Base-by-base conservation (phyloP, 2,113 vertebrate genomes). In the Dolichallabes microphthalmus region DNA sequence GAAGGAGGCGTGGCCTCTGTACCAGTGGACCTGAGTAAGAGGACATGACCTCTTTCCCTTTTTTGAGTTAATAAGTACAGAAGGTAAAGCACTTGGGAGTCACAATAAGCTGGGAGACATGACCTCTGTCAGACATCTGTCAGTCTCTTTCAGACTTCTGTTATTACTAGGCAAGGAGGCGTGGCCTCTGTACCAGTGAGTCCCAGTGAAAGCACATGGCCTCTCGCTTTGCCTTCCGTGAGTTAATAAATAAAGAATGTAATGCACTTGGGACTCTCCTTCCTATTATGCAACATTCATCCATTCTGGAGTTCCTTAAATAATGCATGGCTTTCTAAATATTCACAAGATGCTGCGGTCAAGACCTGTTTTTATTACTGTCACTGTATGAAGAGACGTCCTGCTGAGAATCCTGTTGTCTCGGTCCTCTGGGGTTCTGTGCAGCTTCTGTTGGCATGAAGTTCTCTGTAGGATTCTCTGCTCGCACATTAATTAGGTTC, bases 321-420 rank as follows among this genome's bases (percentile, higher is more conserved):
- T 90, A 89, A 92, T 91, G 88, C 7, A 91, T 88, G 64, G 80
- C 82, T 81, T 74, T 86, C 12, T 84, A 71, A 88, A 92, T 90
- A 87, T 92, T 86, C 55, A 81, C 66, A 55, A 80, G 19, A n/a
- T 82, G 22, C 30, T 79, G 55, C 55, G 7, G n/a, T 53, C 73
- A 53, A 53, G 27, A 19, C 15, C 53, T 55, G 50, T 35, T 77
- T 78, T 58, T 22, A 58, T 78, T 58, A 32, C 30, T 0, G 4
- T 79, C 55, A 60, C n/a, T 57, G 27, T 57, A 32, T 30, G 15
- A 76, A 53, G 22, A 75, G 45, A 53, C 73, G 6, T 75, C 50
- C 45, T 13, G 50, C 50, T 53, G 45, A 50, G 0, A 19, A 27
- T 30, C 52, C 52, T 30, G 13, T 57, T 58, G 1, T 55, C 27